Conservation (phyloP, 2,888 invertebrate species). For the Dasysyrphus albostriatus region DNA sequence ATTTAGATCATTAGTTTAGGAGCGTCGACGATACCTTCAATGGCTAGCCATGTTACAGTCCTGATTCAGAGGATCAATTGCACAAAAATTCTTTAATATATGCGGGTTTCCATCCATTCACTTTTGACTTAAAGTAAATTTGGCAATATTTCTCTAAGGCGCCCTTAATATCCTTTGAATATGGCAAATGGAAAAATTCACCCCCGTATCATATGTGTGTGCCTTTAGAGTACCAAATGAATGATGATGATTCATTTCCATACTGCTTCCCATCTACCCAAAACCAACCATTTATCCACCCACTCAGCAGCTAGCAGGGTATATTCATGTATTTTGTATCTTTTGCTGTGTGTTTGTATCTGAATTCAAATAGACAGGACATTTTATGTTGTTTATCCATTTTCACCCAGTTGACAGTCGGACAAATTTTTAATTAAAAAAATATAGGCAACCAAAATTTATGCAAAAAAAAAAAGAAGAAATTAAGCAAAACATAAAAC, state of each 20-base stretch:
- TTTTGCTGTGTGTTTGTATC: not conserved
- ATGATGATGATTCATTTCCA: conserved; percentile 70
- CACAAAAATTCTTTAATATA: too few species aligned
- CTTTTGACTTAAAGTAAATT: too few species aligned
- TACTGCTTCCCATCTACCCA: not conserved
- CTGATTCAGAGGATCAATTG: too few species aligned
- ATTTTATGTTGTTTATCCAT: conserved; percentile 70
- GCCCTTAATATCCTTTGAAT: too few species aligned
- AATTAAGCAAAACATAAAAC: conserved; percentile 16
- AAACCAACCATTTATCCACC: not conserved
- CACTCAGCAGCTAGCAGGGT: not conserved
- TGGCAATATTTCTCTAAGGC: too few species aligned
- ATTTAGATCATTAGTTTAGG: too few species aligned
- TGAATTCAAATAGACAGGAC: conserved; percentile 56
- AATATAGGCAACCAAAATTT: conserved; percentile 46
- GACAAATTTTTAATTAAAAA: conserved; percentile 77
- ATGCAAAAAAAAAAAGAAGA: conserved; percentile 8
- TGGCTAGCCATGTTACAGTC: too few species aligned
- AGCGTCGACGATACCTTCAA: too few species aligned
- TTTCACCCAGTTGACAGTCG: conserved; percentile 77
- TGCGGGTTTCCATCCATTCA: too few species aligned
- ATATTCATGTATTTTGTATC: conserved; percentile 5
- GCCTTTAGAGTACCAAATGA: conserved; percentile 41
- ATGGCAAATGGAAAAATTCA: conserved; percentile 22
- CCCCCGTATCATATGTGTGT: conserved; percentile 56